Conservation (phyloP, 2,113 vertebrate species). For the Tragelaphus strepsiceros region DNA sequence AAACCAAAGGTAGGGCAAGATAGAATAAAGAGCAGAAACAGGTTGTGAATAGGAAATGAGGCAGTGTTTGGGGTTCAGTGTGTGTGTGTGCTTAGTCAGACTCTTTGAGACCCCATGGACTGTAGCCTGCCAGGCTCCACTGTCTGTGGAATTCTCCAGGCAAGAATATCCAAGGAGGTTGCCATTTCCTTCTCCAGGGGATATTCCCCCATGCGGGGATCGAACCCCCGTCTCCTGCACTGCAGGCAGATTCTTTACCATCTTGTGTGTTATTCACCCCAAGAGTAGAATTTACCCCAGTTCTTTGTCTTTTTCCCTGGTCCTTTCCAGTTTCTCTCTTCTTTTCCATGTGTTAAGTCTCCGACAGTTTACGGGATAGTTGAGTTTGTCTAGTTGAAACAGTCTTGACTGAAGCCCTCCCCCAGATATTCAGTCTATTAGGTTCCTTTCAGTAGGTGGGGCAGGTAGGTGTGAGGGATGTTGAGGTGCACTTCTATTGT, state of each 20-base stretch:
- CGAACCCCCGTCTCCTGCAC: not conserved
- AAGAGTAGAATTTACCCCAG: not conserved
- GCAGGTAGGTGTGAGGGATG: not conserved
- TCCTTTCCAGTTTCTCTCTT: not conserved
- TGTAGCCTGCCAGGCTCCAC: not conserved
- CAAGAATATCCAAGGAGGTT: not conserved
- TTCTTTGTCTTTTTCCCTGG: not conserved
- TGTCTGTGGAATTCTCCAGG: not conserved
- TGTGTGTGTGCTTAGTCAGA: not conserved
- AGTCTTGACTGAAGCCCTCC: not conserved
- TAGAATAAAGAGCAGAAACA: not conserved
- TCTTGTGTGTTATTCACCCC: not conserved
- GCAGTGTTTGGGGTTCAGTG: not conserved
- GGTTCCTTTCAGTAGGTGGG: not conserved
- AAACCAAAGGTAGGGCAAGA: not conserved
- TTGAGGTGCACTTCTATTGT: not conserved
- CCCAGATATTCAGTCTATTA: not conserved
- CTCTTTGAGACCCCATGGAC: not conserved
- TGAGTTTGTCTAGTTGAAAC: not conserved
- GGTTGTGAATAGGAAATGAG: not conserved
- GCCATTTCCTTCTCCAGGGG: not conserved
- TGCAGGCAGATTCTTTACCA: not conserved
- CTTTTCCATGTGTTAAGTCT: not conserved
- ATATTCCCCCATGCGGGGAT: not conserved
- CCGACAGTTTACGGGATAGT: not conserved